Evolutionary conservation across 2,797 vertebrate genomes (phyloP), one percentile per base, ranked within the genome.

Genomic region (Thamnophis elegans): DNA sequence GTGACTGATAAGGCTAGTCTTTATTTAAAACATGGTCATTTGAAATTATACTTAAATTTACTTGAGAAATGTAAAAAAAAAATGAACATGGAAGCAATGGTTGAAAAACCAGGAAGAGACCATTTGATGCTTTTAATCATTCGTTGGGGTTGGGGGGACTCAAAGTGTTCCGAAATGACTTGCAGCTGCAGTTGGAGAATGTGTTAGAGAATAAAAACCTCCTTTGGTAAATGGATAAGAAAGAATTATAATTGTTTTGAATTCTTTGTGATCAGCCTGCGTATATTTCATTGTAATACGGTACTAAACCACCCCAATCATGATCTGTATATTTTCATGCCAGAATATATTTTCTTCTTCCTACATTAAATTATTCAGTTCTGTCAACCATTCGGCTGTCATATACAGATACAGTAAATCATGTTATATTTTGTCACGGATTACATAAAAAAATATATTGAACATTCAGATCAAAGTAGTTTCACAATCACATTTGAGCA

Each of bases 361-460:
- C 97, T 97, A 95, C 96, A 97, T 97, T 98, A 95, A 98, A 97
- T 98, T 98, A 98, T 97, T 98, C 98, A 98, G 98, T 98, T 98
- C 97, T 98, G 98, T 98, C 98, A 98, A 97, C 97, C 98, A 97
- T 98, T 98, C 98, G 97, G 98, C 98, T 99, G 98, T 98, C 98
- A 98, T 98, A 98, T 98, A 98, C 98, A 98, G 99, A 99, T 99
- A 98, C 96, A 98, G 98, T 98, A 99, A 99, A 99, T 99, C 98
- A 98, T 98, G 98, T 99, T 99, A 99, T 97, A 98, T 98, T 98
- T 97, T 97, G 98, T 98, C 98, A 99, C 98, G 98, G 99, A 99
- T 99, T 98, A 99, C 97, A 97, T 91, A 94, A 97, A 98, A 98
- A 98, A 98, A 98, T 98, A 98, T 98, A 98, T 97, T 98, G 97